Evolutionary conservation across 2,888 invertebrate genomes (phyloP), one percentile per base, ranked within the genome.

Genomic region (Podabrus alpinus): DNA sequence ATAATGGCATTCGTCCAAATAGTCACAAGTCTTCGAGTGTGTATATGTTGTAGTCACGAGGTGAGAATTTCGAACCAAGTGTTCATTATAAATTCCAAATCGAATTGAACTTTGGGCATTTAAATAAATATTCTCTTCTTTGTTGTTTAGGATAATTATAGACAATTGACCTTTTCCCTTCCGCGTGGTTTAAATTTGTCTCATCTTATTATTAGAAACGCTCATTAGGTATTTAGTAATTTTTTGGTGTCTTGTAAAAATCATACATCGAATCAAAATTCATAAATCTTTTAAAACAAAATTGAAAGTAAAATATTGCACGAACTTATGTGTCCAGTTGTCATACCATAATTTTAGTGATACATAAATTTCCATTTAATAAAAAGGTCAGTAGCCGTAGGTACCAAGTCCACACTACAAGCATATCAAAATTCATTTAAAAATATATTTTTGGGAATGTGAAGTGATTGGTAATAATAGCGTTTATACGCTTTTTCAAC

Each of bases 1-100:
- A 15, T 19, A 29, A 64, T 72, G 72, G 72, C 72, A 59, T 15
- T 13, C 13, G 10, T 61, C 72, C 72, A 72, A 72, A 59, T 29
- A 59, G 72, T 72, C 61, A 62, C 67, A 62, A 66, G 68, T 25
- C 61, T 68, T 25, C 68, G 61, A 68, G 59, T 72, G 72, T 67
- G 29, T 61, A 68, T 67, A 19, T 15, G 59, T 21, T 66, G 59
- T 72, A 66, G 45, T 71, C 71, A 71, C 71, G 66, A 25, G 67
- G 25, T 67, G 15, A 59, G 66, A 66, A 71, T 71, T 67, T 71
- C 67, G 59, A 16, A 59, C 59, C 60, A 7, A 45, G n/a, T 45
- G 45, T 45, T 45, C 45, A 45, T 45, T 45, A n/a, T n/a, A 45
- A n/a, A 45, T 45, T 45, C 45, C 45, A 45, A 45, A 45, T 45